Conservation (phyloP, 2,797 vertebrate species). For the Peromyscus nudipes region DNA sequence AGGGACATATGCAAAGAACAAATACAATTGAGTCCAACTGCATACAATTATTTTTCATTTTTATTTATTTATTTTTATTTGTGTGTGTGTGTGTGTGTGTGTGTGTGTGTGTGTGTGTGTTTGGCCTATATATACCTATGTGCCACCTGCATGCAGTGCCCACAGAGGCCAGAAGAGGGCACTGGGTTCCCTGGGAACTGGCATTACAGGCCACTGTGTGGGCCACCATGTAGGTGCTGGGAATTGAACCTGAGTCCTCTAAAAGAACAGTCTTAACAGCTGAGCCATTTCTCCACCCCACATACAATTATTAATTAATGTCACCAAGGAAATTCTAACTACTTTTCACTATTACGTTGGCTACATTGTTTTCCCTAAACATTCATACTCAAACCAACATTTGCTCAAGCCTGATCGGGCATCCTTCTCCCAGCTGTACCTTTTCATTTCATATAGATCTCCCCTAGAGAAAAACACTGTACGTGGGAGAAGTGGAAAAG, state of each 20-base stretch:
- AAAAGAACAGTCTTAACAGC: not conserved
- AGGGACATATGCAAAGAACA: not conserved
- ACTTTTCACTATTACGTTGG: constrained; percentile 4
- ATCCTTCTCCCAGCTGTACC: not conserved
- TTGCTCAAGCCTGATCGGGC: not conserved
- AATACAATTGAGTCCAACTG: not conserved
- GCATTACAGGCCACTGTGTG: not conserved
- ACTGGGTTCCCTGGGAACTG: not conserved
- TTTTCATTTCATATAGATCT: constrained; percentile 21
- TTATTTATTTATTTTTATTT: not conserved
- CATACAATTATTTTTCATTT: constrained; percentile 22
- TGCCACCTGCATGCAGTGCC: not conserved
- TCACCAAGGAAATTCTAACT: constrained; percentile 43
- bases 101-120: too few relatives aligned
- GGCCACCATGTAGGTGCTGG: not conserved
- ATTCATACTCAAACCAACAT: not conserved
- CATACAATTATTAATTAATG: not conserved
- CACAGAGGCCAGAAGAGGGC: not conserved
- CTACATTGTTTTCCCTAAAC: constrained; percentile 5
- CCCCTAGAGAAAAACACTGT: constrained; percentile 3
- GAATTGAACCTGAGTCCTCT: not conserved
- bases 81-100: too few relatives aligned
- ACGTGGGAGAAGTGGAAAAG: not conserved
- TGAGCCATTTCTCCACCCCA: not conserved
- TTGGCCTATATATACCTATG: not conserved